A percentile compares a stretch with the other conserved stretches of the same genome.
phyloP scores from a whole-genome alignment of 1,140 invertebrate species.

The Dufourea novaeangliae region DNA sequence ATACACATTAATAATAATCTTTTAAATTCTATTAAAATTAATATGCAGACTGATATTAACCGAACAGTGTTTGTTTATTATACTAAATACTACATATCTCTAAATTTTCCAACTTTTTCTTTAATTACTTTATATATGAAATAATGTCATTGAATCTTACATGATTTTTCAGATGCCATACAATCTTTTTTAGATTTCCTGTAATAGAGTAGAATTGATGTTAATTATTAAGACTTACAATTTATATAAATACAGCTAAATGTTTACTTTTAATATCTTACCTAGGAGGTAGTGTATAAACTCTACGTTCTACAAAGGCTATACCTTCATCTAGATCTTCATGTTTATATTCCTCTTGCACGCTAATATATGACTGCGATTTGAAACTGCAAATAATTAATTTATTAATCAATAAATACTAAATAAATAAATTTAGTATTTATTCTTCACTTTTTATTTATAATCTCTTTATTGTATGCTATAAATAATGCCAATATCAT shows the following conservation, averaged over 20 bases:
- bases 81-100: too few relatives aligned
- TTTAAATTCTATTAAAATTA: too few relatives aligned
- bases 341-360: slow-evolving; percentile 87
- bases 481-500: too few relatives aligned
- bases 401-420: too few relatives aligned
- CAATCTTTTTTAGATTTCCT: slow-evolving; percentile 12
- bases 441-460: too few relatives aligned
- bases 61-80: too few relatives aligned
- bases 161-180: slow-evolving; percentile 9
- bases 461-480: too few relatives aligned
- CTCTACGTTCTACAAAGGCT: slow-evolving; percentile 86
- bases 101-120: too few relatives aligned
- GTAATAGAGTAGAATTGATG: background rate
- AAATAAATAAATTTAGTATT: background rate
- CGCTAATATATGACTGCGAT: slow-evolving; percentile 39
- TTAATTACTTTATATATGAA: slow-evolving; percentile 2
- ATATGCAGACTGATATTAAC: too few relatives aligned
- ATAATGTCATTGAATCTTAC: slow-evolving; percentile 13
- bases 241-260: background rate
- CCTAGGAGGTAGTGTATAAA: slow-evolving; percentile 82
- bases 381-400: slow-evolving; percentile 14
- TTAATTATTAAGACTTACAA: background rate
- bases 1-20: too few relatives aligned
- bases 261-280: slow-evolving; percentile 68
- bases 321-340: slow-evolving; percentile 87